Evolutionary conservation across 2,113 vertebrate species (phyloP), one percentile per base, ranked within the genome.

Genomic region (Megatriorchis doriae): DNA sequence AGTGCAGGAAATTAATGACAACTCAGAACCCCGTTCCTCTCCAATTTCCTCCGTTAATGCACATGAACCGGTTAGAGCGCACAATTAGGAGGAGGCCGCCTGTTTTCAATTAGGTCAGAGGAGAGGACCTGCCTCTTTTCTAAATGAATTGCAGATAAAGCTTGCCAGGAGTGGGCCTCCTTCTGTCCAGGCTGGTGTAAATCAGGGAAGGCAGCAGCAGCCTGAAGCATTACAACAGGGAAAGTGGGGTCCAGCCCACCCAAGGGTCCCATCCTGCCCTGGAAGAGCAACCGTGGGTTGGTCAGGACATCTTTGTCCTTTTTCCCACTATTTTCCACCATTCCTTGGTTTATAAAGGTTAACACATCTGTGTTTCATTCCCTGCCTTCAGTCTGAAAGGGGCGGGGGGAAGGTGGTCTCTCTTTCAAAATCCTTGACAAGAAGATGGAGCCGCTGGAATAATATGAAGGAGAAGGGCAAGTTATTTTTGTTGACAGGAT

Each of bases 21-120:
- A 29, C 71, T 80, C 71, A 50, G 55, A 87, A 29, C 40, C 4
- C 63, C n/a, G 42, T 56, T 93, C 78, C 70, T 83, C 78, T 91
- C 87, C 90, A 80, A 86, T 93, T 97, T 97, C 94, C 94, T 77
- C 84, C 2, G 0, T 12, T 92, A 90, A 62, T 70, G 81, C 89
- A 83, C 74, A 89, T 1, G 7, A 91, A 73, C 58, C 3, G 12
- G 59, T 38, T 71, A 16, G 84, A 95, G 70, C 6, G 1, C 86
- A 80, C 94, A 88, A 85, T 93, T 95, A 96, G 58, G 34, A 75
- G 83, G 62, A 70, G 86, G 78, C 53, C 1, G 16, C 45, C 88
- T 97, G 95, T 94, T 97, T 97, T 81, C 93, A 95, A 90, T 97
- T 91, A 95, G 71, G 58, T 70, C 86, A 77, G 74, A 91, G 68